Percentiles rank a stretch among this genome's conserved stretches.
These are phyloP conservation scores for Meghimatium bilineatum DNA, from an alignment of 2,888 invertebrate genomes.

Conservation along the genomic window DNA sequence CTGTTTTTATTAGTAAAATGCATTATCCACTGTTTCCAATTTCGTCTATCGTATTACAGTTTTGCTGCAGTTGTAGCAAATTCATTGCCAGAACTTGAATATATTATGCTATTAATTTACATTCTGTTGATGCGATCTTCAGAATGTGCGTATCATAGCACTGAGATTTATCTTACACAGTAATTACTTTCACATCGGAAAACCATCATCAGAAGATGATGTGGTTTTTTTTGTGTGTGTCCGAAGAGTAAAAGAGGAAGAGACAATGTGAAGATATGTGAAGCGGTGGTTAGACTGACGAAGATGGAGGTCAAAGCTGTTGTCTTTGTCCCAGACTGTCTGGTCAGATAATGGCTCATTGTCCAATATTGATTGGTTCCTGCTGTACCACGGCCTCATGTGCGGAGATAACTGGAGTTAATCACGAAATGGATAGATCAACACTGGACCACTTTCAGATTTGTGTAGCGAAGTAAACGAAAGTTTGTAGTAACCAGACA, in stretches of 20 bases:
- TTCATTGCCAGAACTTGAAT: too few species aligned
- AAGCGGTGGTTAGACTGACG: not conserved
- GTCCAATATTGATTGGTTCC: not conserved
- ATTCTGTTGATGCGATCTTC: too few species aligned
- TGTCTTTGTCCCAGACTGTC: not conserved
- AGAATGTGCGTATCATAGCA: too few species aligned
- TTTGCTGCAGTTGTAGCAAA: too few species aligned
- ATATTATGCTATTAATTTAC: too few species aligned
- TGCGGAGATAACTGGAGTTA: not conserved
- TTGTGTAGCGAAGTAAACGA: not conserved
- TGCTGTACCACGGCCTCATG: not conserved
- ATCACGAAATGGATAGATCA: not conserved
- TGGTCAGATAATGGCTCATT: conserved; percentile 10
- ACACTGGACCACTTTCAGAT: not conserved
- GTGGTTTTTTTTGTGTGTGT: not conserved
- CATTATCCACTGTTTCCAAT: too few species aligned
- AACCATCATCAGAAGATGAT: too few species aligned
- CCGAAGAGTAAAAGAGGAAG: not conserved
- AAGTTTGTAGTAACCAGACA: not conserved
- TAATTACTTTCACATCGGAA: too few species aligned
- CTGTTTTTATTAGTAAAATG: too few species aligned
- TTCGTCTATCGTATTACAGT: too few species aligned
- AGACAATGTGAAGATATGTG: not conserved
- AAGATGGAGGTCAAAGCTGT: not conserved
- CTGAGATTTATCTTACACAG: too few species aligned